Base-by-base conservation (phyloP, 2,797 vertebrate genomes). In the Channa striata region DNA sequence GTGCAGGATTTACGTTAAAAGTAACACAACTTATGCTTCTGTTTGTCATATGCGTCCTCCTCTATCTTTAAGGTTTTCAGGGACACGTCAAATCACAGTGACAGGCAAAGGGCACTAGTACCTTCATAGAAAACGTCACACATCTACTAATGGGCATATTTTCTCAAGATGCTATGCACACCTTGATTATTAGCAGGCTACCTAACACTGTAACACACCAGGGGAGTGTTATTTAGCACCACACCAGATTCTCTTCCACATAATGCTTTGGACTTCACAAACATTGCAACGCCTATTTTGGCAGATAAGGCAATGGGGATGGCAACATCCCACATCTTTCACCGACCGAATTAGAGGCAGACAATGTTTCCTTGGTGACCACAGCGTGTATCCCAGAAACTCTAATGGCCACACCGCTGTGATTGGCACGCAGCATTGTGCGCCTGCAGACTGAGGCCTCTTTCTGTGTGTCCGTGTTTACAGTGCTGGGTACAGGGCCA, bases 371-470 rank as follows among this genome's bases (percentile, higher is more conserved):
- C 48, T 2, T 80, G 77, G 84, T 4, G 46, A 90, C 84, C 50
- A 1, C 60, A 57, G 57, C 23, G 66, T 50, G 81, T 86, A 73
- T 86, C 84, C 79, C 65, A 82, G 86, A 83, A 74, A 83, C 87
- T 68, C 56, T 0, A 6, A 40, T 19, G 46, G 72, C 52, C 2
- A 47, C 14, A 2, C 57, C 36, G 81, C 49, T 70, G 48, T 80
- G 86, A 85, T 19, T 88, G 81, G 77, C 83, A 83, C n/a, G 74
- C 11, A 1, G 64, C 3, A 70, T 81, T 86, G 82, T 87, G 57
- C 17, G 23, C 20, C 78, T 52, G 49, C 70, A 14, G 49, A 84
- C 62, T 11, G 46, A 12, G 21, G 64, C 64, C 62, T 58, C 77
- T 74, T 49, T 80, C 60, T 47, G 61, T 72, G 59, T 36, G 40